Conservation (phyloP, 37 sponge, comb jelly and placozoan genomes). For the Diacarnus erythraeanus region DNA sequence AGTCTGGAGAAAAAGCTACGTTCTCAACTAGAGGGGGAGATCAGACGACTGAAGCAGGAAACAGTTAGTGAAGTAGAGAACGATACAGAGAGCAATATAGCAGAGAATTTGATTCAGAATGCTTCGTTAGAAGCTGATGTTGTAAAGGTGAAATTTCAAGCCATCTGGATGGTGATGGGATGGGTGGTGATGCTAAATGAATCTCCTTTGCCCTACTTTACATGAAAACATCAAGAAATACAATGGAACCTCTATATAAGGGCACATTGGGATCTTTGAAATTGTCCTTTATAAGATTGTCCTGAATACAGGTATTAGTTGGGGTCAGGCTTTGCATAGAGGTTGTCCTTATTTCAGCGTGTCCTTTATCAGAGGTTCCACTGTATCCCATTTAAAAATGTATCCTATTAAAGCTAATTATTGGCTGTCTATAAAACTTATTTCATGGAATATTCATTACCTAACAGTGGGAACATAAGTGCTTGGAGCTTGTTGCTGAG, state of each 20-base stretch:
- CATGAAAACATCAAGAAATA: no score
- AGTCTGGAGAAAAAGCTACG: constrained; percentile 64
- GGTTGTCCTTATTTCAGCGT: no score
- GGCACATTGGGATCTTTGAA: no score
- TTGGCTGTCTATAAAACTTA: neutral
- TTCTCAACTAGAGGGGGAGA: constrained; percentile 25
- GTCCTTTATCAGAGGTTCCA: no score
- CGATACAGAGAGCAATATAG: neutral
- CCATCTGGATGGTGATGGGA: no score
- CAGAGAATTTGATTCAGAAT: neutral
- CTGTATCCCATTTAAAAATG: no score
- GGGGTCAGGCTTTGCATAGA: no score
- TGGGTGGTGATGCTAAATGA: no score
- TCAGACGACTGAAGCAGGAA: constrained; percentile 11
- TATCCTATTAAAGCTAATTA: neutral
- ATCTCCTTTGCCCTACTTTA: no score
- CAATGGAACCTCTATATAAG: no score
- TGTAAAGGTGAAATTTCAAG: constrained; percentile 55
- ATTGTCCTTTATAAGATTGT: no score
- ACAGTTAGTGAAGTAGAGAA: neutral
- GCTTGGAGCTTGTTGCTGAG: constrained; percentile 67
- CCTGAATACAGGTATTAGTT: no score
- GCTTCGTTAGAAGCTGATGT: constrained; percentile 44
- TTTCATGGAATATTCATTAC: neutral
- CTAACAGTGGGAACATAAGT: constrained; percentile 69